Evolutionary conservation across 37 sponge, comb jelly and placozoan species (phyloP), one percentile per base, ranked within the genome.

Genomic region (Aplysina aerophoba): DNA sequence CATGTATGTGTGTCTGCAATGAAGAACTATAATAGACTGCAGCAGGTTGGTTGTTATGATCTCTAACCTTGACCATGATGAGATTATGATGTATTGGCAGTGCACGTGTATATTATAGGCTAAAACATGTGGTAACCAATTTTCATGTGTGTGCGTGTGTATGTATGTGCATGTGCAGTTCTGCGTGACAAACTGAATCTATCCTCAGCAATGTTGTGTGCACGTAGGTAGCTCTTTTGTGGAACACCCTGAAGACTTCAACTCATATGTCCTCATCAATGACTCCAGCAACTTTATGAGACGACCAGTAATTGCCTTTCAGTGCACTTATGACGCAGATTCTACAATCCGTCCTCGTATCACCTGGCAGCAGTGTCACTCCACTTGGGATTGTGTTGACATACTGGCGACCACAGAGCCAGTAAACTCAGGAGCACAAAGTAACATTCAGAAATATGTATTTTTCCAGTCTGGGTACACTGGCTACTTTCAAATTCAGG

Each of bases 381-480:
- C 31, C 1, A 35, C 14, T 69, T 33, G 71, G 17, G 4, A 15
- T 6, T 69, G 13, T 6, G 30, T 35, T 31, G 71, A 69, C 30
- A 35, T 69, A 31, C 31, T 30, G 19, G 33, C 0, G 19, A 35
- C 71, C 34, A 69, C 71, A 3, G 34, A 69, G 1, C 28, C 34
- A 30, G 28, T 69, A 12, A 44, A 44, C 8, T 3, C 3, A 11
- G 50, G 50, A 44, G 6, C 50, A 44, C 50, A 44, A 8, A 44
- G 50, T 2, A 35, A 35, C 34, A 31, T 69, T 30, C 4, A 4
- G 30, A 30, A 31, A 24, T 27, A 69, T 69, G 30, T 11, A 12
- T 69, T 69, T 30, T 69, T 69, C 71, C 71, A 69, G 71, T 31
- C 33, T 17, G 34, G 34, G 35, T 69, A 34, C 34, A 69, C 71